Base-by-base conservation (phyloP, 2,113 vertebrate species). In the Oryzias woworae region DNA sequence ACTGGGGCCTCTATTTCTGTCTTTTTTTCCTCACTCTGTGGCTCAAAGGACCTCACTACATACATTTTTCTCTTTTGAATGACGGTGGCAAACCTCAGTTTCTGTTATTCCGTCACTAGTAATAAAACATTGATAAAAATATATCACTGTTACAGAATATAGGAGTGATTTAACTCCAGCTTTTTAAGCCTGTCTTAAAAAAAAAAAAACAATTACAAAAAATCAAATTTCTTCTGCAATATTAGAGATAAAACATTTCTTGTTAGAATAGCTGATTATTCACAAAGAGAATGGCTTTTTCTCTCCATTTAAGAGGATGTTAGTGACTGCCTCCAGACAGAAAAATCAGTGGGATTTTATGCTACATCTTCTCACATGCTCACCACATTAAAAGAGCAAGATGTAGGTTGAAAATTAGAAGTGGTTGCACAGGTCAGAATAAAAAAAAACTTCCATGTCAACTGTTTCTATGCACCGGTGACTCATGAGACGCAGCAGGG, bases 1-100 rank as follows among this genome's bases (percentile, higher is more conserved):
- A 91, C 81, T 66, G 73, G 76, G 77, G 67, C 81, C 67, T 81
- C 69, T 74, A 69, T 86, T 83, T 78, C 81, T 74, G 81, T 80
- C 73, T 77, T 68, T 22, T 80, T 75, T 87, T 73, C 67, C 78
- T 80, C 62, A 65, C 55, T 26, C 56, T 58, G 58, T 20, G 28
- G 68, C 54, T 55, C 58, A 22, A 42, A 57, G 45, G 52, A 53
- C 54, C 46, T 18, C 16, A 60, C 31, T 66, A 58, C 74, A 78
- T 77, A 57, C 68, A 69, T 75, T 58, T 63, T 45, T 45, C 48
- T 63, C 57, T 62, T 45, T 53, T 56, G 59, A 69, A 75, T 57
- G 71, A 69, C 23, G n/a, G 22, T 17, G 51, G 28, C 73, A 52
- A 67, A 82, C 52, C 53, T 73, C 71, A 57, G 61, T 73, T 71